A percentile compares a stretch with the other conserved stretches of the same genome.
Conservation (phyloP, 1,140 invertebrate genomes). For the Bombus difficillimus region DNA sequence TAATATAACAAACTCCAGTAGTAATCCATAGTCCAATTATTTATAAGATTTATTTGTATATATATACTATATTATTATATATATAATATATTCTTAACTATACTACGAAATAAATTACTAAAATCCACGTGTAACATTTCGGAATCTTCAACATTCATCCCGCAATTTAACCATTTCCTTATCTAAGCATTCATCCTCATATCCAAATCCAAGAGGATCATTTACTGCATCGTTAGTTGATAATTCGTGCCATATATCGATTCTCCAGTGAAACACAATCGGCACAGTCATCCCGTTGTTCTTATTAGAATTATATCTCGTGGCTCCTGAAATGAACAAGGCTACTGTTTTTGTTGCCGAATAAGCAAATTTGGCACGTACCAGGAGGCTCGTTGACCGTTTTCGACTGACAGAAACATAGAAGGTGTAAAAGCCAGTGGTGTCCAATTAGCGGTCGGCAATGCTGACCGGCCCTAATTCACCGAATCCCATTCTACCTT, state of each 20-base stretch:
- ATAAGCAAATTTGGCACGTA: conserved; percentile 58
- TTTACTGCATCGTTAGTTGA: too few relatives aligned
- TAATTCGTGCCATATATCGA: too few relatives aligned
- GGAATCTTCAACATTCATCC: too few relatives aligned
- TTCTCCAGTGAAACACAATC: too few relatives aligned
- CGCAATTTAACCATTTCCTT: too few relatives aligned
- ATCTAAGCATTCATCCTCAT: background rate
- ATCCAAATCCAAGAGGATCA: background rate
- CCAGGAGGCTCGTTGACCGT: conserved; percentile 18
- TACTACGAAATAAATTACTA: too few relatives aligned
- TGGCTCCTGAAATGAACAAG: background rate
- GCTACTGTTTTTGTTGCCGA: conserved; percentile 58
- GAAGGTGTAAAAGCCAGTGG: conserved; percentile 70
- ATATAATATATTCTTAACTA: too few relatives aligned
- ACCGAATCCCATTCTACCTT: conserved; percentile 46
- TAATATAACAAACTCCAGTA: too few relatives aligned
- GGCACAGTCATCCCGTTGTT: background rate
- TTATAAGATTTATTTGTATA: too few relatives aligned
- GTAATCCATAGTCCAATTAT: too few relatives aligned
- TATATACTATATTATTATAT: too few relatives aligned
- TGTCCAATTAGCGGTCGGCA: conserved; percentile 68
- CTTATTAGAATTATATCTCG: background rate
- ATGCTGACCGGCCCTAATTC: conserved; percentile 60
- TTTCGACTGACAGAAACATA: conserved; percentile 55
- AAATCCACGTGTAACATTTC: too few relatives aligned